Evolutionary conservation across 2,888 invertebrate species (phyloP), one percentile per base, ranked within the genome.

Genomic region (Phalera bucephala): DNA sequence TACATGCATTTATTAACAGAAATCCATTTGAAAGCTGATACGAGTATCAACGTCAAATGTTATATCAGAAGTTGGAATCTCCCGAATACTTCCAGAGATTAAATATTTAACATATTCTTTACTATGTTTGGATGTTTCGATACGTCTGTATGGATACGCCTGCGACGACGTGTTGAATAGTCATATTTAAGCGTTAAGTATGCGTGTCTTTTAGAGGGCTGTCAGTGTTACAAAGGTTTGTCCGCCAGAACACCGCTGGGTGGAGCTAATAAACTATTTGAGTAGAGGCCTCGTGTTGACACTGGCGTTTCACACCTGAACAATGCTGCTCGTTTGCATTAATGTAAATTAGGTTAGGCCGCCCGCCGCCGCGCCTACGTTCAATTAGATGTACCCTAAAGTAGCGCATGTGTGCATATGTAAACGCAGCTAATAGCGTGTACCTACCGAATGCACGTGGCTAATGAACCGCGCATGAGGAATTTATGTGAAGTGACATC

Each of bases 281-380:
- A 86, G 84, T 76, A 80, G 84, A 83, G 73, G 74, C 79, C 75
- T 74, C 70, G 80, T 86, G 88, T 89, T 89, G 88, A 89, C 88
- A 89, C 87, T 87, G 80, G 81, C 81, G 84, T 84, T 88, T 89
- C 85, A 86, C 88, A 89, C 88, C 87, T 87, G 88, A 87, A 88
- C 88, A 89, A 88, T 87, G 87, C 86, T 80, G 60, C 87, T 88
- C 88, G 88, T 89, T 89, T 88, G 84, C 88, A 88, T 89, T 87
- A 87, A 88, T 89, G 87, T 89, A 88, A 89, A 89, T 89, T 89
- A 87, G 87, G 87, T 85, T 86, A 88, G 82, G 81, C 68, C 59
- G 61, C 58, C 72, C 72, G 76, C 74, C 69, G 75, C 73, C 72
- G 79, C 84, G 81, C 86, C 87, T 84, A 85, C 86, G 68, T 84